Conservation (phyloP, 2,888 invertebrate species). For the Leptopilina drosophilae region DNA sequence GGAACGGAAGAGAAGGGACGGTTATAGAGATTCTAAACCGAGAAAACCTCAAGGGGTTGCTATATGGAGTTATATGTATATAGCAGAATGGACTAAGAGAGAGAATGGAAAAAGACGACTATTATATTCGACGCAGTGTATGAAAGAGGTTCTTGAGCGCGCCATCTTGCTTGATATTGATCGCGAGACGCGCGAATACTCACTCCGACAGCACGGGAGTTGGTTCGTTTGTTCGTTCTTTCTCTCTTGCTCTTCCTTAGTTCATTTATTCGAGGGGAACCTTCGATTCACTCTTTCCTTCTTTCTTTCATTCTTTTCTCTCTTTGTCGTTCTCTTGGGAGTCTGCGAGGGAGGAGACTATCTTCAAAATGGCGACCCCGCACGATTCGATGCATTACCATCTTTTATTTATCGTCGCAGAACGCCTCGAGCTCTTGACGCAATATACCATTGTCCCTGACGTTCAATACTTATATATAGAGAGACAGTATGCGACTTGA, state of each 20-base stretch:
- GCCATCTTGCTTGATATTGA: conserved; percentile 77
- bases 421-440: conserved; percentile 35
- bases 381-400: conserved; percentile 60
- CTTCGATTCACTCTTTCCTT: conserved; percentile 48
- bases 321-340: conserved; percentile 58
- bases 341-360: conserved; percentile 71
- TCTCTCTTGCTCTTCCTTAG: conserved; percentile 43
- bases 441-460: conserved; percentile 42
- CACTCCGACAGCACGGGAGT: conserved; percentile 60
- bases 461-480: conserved; percentile 22
- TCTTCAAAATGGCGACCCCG: conserved; percentile 73
- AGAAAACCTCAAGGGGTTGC: conserved; percentile 56
- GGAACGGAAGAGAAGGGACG: conserved; percentile 47
- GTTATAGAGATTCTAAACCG: conserved; percentile 54
- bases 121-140: conserved; percentile 73
- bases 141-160: conserved; percentile 70
- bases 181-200: conserved; percentile 75
- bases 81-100: conserved; percentile 52
- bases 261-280: conserved; percentile 53
- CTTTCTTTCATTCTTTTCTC: conserved; percentile 49
- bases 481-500: no score
- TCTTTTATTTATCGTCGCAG: conserved; percentile 62
- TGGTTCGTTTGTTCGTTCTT: conserved; percentile 60
- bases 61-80: conserved; percentile 51
- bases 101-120: conserved; percentile 60